These are phyloP conservation scores for Psococerastis gibbosa DNA, from an alignment of 2,888 invertebrate genomes.

Conservation along the genomic window DNA sequence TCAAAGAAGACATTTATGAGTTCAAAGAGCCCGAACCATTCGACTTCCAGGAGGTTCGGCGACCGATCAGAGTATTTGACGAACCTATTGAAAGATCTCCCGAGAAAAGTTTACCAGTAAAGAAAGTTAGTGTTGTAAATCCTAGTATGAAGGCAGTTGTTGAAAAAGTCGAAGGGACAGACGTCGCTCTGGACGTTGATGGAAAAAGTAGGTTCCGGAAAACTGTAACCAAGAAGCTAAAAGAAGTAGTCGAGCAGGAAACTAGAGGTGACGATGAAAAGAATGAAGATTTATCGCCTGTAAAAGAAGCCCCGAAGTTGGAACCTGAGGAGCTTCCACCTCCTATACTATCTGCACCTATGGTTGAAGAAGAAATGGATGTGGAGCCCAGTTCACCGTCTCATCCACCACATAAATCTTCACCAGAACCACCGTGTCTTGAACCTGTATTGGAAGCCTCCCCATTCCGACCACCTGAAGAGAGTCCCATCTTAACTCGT, in stretches of 20 bases:
- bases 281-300: background rate
- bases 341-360: background rate
- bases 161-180: background rate
- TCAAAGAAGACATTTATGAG: constrained; percentile 52
- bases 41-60: constrained; percentile 49
- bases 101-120: constrained; percentile 11
- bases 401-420: background rate
- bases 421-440: constrained; percentile 14
- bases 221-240: constrained; percentile 13
- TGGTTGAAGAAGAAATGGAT: background rate
- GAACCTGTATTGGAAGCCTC: constrained; percentile 9
- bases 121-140: background rate
- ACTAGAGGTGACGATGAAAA: constrained; percentile 2
- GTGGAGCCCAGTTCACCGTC: background rate
- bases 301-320: constrained; percentile 2
- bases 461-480: background rate
- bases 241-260: constrained; percentile 9
- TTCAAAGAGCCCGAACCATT: constrained; percentile 81
- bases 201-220: constrained; percentile 5
- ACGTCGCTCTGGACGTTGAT: background rate
- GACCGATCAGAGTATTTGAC: constrained; percentile 29
- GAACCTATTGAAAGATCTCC: constrained; percentile 13
- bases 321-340: background rate
- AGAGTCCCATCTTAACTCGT: constrained; percentile 20
- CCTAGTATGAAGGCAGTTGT: background rate